phyloP scores from a whole-genome alignment of 2,888 invertebrate species.

The Teinopalpus imperialis region DNA sequence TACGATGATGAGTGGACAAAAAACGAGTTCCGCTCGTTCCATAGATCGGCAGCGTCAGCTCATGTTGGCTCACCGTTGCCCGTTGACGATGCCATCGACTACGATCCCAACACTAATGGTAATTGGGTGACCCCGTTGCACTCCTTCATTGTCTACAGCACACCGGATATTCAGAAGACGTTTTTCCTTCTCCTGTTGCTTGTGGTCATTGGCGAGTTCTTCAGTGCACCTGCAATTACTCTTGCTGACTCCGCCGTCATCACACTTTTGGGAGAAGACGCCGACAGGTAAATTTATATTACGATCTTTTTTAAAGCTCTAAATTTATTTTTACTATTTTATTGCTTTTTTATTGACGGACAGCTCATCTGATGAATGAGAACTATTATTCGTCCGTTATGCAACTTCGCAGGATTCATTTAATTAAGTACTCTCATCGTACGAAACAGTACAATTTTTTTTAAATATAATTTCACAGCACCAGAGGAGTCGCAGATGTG shows the following conservation, averaged over 20 bases:
- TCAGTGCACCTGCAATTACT: conserved; percentile 97
- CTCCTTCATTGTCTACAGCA: conserved; percentile 95
- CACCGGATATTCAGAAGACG: conserved; percentile 94
- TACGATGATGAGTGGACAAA: conserved; percentile 56
- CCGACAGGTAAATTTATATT: conserved; percentile 81
- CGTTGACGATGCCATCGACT: conserved; percentile 89
- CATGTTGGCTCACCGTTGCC: conserved; percentile 85
- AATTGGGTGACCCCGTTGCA: conserved; percentile 95
- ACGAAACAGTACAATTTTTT: too few relatives aligned
- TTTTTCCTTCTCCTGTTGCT: conserved; percentile 96
- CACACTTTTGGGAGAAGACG: conserved; percentile 93
- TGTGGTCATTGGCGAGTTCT: conserved; percentile 98
- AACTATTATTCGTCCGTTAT: too few relatives aligned
- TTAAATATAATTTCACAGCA: too few relatives aligned
- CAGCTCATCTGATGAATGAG: too few relatives aligned
- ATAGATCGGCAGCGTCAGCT: conserved; percentile 46
- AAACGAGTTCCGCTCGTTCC: conserved; percentile 46
- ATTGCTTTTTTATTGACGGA: too few relatives aligned
- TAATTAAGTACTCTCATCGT: too few relatives aligned
- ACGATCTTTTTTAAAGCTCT: too few relatives aligned
- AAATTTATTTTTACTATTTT: too few relatives aligned
- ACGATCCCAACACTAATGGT: conserved; percentile 85
- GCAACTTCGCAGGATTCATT: too few relatives aligned
- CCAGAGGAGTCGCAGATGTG: too few relatives aligned
- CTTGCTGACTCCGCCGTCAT: conserved; percentile 96